Conservation (phyloP, 2,113 vertebrate genomes). For the Rousettus leschenaultii region DNA sequence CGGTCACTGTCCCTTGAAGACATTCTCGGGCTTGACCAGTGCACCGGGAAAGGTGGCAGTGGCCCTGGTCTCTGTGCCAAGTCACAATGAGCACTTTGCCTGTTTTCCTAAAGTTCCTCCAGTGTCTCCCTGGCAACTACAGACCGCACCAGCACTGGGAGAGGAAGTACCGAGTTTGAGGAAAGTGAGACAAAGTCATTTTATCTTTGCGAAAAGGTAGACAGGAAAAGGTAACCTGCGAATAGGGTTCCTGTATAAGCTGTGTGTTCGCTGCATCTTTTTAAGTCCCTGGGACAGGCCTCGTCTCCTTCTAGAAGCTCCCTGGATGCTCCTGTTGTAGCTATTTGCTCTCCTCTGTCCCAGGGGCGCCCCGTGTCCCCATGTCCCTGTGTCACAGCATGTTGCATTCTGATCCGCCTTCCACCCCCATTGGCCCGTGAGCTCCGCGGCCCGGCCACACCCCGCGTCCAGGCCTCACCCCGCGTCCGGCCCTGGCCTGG, state of each 20-base stretch:
- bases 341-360: neutral
- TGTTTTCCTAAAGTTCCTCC: neutral
- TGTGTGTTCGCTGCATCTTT: neutral
- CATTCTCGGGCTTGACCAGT: too few relatives aligned
- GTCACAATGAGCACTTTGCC: neutral
- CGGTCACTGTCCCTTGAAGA: neutral
- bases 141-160: too few relatives aligned
- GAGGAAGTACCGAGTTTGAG: neutral
- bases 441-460: neutral
- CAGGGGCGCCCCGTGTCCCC: accelerated
- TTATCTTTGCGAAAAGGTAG: neutral
- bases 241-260: neutral
- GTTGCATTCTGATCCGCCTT: neutral
- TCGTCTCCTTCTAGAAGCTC: neutral
- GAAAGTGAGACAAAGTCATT: neutral
- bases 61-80: neutral
- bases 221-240: neutral
- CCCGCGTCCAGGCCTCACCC: accelerated
- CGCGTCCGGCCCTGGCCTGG: accelerated
- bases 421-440: accelerated
- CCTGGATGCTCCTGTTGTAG: neutral
- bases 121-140: too few relatives aligned
- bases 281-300: neutral
- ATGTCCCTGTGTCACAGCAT: neutral
- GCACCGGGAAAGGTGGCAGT: too few relatives aligned